phyloP scores from a whole-genome alignment of 2,113 vertebrate genomes.

The Zingel zingel region DNA sequence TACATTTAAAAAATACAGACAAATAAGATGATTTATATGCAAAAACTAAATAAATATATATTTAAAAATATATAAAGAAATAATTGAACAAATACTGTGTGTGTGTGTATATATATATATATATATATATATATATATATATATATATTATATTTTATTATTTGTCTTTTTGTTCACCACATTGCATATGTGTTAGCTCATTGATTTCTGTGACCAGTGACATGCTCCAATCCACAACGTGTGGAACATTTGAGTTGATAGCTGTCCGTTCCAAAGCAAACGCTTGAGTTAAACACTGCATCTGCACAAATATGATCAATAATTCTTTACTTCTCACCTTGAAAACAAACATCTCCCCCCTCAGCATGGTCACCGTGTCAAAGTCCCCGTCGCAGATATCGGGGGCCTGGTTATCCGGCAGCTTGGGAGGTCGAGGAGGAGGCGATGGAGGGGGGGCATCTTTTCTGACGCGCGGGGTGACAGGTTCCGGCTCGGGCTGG shows the following conservation, averaged over 20 bases:
- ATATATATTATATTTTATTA: too few relatives aligned
- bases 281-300: background rate
- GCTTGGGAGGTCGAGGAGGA: conserved; percentile 78
- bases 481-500: conserved; percentile 43
- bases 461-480: conserved; percentile 60
- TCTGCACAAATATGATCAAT: background rate
- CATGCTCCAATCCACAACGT: background rate
- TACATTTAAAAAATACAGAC: too few relatives aligned
- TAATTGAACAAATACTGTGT: too few relatives aligned
- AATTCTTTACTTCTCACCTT: conserved; percentile 75
- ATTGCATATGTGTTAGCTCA: too few relatives aligned
- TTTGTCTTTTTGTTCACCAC: too few relatives aligned
- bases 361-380: conserved; percentile 82
- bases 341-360: conserved; percentile 87
- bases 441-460: conserved; percentile 60
- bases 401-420: conserved; percentile 82
- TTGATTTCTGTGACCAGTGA: background rate
- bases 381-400: conserved; percentile 84
- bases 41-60: too few relatives aligned
- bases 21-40: too few relatives aligned
- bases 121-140: too few relatives aligned
- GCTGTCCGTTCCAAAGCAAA: background rate
- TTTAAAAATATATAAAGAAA: too few relatives aligned
- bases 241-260: background rate
- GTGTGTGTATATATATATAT: too few relatives aligned